Base-by-base conservation (phyloP, 2,797 vertebrate genomes). In the Characodon lateralis region DNA sequence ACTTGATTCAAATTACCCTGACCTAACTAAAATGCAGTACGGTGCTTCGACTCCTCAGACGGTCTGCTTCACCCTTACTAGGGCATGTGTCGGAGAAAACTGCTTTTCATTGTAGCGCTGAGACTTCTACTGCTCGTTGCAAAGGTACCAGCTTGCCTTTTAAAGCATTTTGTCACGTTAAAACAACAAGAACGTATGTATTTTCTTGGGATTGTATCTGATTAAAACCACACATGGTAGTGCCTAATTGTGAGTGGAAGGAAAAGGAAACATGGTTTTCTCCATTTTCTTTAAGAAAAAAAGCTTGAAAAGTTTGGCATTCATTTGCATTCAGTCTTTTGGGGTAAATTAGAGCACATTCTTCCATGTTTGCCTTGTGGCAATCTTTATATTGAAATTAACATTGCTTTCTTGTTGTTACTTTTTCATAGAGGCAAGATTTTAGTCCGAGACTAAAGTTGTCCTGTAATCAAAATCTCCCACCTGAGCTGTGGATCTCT, bases 51-150 rank as follows among this genome's bases (percentile, higher is more conserved):
- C 82, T 82, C 85, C 85, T 78, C 82, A 58, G 74, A 79, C 50
- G 80, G 80, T 86, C 84, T 81, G 83, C 75, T 78, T 88, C 71
- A 78, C 66, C 84, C 71, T 78, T 76, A 46, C 72, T 74, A 71
- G 74, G 78, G 65, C 80, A 26, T 72, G 74, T 88, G 66, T 50
- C 31, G 71, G 83, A 82, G 78, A 72, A 71, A 70, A 46, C 9
- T 35, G 81, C 85, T 80, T 88, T 82, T 87, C 77, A 73, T 74
- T 31, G 86, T 88, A 89, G 90, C 89, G 89, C 88, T 87, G 88
- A 84, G 80, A 76, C 50, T 75, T 70, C n/a, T 48, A 70, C n/a
- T 26, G n/a, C 43, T 70, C 24, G 43, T 70, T 70, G 41, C 43
- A 70, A 26, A 48, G n/a, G 13, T 70, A 26, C 26, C 16, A 26